Evolutionary conservation across 1,140 invertebrate genomes (phyloP).

Genomic region (Formica exsecta): DNA sequence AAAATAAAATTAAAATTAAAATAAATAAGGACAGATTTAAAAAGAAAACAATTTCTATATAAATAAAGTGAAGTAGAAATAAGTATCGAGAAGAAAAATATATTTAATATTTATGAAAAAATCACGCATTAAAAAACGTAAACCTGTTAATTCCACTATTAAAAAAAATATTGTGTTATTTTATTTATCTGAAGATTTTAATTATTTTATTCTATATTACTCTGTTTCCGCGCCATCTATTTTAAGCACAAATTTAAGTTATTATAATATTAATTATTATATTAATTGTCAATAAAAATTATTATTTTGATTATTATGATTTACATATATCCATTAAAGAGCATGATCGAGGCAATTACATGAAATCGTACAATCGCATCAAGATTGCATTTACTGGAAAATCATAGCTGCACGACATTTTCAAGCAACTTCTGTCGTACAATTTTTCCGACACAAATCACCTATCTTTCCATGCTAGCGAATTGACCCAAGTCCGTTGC

Average conservation of each 20-base stretch:
- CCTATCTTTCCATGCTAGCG: constrained; percentile 42
- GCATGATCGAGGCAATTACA: neutral
- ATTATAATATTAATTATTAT: too few species aligned
- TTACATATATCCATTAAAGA: neutral
- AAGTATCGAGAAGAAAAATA: too few species aligned
- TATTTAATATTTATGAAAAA: too few species aligned
- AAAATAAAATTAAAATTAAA: neutral
- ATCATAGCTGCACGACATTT: constrained; percentile 27
- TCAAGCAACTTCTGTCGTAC: constrained; percentile 25
- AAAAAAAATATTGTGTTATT: neutral
- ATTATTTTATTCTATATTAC: neutral
- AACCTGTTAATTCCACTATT: neutral
- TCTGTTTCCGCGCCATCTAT: neutral
- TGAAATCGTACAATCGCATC: neutral
- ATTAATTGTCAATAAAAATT: too few species aligned
- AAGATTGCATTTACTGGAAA: neutral
- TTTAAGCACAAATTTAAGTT: neutral
- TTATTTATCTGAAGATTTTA: neutral
- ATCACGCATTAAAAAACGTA: neutral
- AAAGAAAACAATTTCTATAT: neutral
- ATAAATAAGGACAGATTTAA: neutral
- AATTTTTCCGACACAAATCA: constrained; percentile 47
- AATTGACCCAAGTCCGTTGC: constrained; percentile 62
- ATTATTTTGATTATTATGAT: neutral
- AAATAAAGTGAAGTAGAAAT: too few species aligned